Evolutionary conservation across 2,888 invertebrate genomes (phyloP).

Genomic region (Acrobasis repandana): DNA sequence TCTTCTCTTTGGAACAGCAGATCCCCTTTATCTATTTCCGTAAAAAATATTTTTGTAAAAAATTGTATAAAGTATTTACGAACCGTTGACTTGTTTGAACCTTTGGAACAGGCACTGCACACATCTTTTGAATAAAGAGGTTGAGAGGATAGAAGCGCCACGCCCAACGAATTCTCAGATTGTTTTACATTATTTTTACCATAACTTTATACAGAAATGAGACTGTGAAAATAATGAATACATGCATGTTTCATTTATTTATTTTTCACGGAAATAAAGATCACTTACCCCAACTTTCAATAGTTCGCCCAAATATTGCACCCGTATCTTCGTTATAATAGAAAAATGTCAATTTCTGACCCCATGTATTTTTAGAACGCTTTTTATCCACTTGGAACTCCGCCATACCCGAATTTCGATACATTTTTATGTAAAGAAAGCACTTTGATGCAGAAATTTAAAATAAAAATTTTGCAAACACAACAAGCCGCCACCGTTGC

Average conservation of each 20-base stretch:
- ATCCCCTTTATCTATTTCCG: no score
- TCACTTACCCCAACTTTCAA: slow-evolving; percentile 80
- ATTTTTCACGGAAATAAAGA: slow-evolving; percentile 29
- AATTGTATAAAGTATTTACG: no score
- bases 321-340: slow-evolving; percentile 73
- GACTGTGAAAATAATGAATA: neutral
- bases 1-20: no score
- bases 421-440: slow-evolving; percentile 44
- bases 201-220: neutral
- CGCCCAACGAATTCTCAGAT: neutral
- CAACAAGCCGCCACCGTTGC: slow-evolving; percentile 22
- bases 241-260: neutral
- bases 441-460: slow-evolving; percentile 29
- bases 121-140: neutral
- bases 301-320: slow-evolving; percentile 72
- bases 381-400: slow-evolving; percentile 70
- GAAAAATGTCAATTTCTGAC: slow-evolving; percentile 48
- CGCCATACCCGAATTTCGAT: slow-evolving; percentile 59
- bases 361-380: slow-evolving; percentile 42
- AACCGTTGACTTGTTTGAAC: no score
- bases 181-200: neutral
- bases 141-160: neutral
- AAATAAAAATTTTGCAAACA: slow-evolving; percentile 33
- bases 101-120: no score
- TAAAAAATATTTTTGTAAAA: no score